phyloP scores from a whole-genome alignment of 2,797 vertebrate genomes.

The Numenius phaeopus region DNA sequence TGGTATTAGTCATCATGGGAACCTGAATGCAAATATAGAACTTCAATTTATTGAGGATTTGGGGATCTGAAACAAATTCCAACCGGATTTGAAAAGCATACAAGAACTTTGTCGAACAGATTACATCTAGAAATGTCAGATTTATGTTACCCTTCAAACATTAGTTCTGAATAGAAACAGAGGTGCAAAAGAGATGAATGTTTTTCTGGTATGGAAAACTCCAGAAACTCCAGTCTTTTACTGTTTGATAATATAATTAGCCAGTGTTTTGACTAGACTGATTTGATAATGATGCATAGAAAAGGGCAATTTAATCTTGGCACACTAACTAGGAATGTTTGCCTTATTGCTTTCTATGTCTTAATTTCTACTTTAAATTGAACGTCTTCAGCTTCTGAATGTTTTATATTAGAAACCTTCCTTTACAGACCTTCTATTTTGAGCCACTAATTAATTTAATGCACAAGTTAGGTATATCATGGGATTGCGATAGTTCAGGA shows the following conservation, averaged over 20 bases:
- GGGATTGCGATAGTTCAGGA: conserved; percentile 26
- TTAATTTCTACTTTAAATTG: conserved; percentile 73
- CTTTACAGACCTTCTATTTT: conserved; percentile 49
- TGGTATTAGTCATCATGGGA: conserved; percentile 47
- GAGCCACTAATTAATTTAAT: conserved; percentile 55
- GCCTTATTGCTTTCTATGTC: conserved; percentile 66
- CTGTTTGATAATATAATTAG: conserved; percentile 72
- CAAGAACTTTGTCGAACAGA: conserved; percentile 31
- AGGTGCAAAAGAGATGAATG: background rate
- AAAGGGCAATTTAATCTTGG: conserved; percentile 76
- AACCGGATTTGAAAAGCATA: conserved; percentile 57
- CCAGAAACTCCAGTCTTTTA: conserved; percentile 46
- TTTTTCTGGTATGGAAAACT: conserved; percentile 55
- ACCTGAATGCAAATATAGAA: conserved; percentile 49
- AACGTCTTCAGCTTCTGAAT: conserved; percentile 53
- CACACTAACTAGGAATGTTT: conserved; percentile 54
- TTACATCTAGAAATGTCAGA: conserved; percentile 41
- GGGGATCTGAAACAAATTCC: conserved; percentile 56
- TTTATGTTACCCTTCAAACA: conserved; percentile 26
- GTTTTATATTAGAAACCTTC: conserved; percentile 53
- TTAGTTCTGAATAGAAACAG: background rate
- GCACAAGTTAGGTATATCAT: conserved; percentile 27
- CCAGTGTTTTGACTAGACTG: conserved; percentile 74
- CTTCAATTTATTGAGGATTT: conserved; percentile 70
- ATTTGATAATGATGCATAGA: conserved; percentile 73